Evolutionary conservation across 2,113 vertebrate species (phyloP), one percentile per base, ranked within the genome.

Genomic region (Rhabdornis inornatus): DNA sequence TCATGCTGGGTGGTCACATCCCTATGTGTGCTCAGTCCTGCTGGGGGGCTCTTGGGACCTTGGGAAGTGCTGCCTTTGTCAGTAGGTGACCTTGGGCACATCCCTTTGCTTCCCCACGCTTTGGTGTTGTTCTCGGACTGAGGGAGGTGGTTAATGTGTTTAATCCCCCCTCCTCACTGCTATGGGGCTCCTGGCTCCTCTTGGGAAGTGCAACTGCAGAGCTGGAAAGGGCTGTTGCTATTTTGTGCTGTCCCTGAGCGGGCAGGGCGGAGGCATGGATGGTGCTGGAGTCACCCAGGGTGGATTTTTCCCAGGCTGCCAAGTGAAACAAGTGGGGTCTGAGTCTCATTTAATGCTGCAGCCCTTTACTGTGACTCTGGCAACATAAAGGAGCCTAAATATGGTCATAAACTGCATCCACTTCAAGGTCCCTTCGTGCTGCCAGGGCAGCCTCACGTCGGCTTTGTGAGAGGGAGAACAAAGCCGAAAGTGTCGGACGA

Each of bases 331-430:
- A 95, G 83, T 45, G 93, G 96, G 95, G 75, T 94, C 93, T 83
- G 91, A 88, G 50, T 90, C 93, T 76, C 91, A 37, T 80, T 91
- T 47, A 23, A 44, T 7, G 56, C 77, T 77, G 27, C 59, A 18
- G 84, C 94, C 88, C 66, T 86, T 85, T 63, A 11, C 81, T 87
- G 85, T 19, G 20, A 70, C 88, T 86, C 87, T 37, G 94, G 93
- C 86, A 75, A 93, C 59, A 33, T 76, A 45, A 85, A 94, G 86
- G 94, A 95, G 96, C 96, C 96, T 96, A 95, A 96, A 95, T 95
- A 96, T 96, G 96, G 96, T 83, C 96, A 95, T 95, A 56, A 94
- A 90, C 66, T 84, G 27, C 89, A 86, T 50, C 61, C 93, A 68
- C 91, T 25, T 31, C 56, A 57, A 88, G 88, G 94, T 90, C 91